phyloP scores from a whole-genome alignment of 2,888 invertebrate genomes.

The Meta bourneti region DNA sequence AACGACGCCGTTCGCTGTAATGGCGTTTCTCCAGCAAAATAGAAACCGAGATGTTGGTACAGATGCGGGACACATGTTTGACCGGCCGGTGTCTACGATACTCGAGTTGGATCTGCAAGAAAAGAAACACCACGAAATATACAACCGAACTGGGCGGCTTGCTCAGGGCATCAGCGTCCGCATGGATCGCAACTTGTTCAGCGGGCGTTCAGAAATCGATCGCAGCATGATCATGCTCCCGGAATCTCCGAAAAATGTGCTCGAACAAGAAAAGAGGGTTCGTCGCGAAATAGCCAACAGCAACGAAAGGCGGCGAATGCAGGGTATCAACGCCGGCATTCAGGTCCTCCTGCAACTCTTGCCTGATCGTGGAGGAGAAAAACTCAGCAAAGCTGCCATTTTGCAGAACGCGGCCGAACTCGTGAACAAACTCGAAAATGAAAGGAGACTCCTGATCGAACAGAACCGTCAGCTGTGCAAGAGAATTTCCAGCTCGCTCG shows the following conservation, averaged over 20 bases:
- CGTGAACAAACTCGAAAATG: background rate
- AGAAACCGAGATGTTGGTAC: too few relatives aligned
- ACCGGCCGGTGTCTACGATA: too few relatives aligned
- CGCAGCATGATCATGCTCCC: too few relatives aligned
- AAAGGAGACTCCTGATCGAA: background rate
- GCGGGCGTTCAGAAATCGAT: too few relatives aligned
- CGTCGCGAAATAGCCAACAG: conserved; percentile 99
- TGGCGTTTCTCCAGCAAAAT: too few relatives aligned
- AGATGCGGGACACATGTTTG: too few relatives aligned
- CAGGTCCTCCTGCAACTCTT: conserved; percentile 94
- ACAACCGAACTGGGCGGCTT: too few relatives aligned
- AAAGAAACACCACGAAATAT: too few relatives aligned
- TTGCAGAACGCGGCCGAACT: background rate
- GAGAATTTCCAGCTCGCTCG: background rate
- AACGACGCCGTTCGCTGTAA: too few relatives aligned
- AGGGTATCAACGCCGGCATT: conserved; percentile 99
- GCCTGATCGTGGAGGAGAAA: conserved; percentile 98
- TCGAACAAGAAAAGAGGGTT: conserved; percentile 94
- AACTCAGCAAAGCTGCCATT: conserved; percentile 94
- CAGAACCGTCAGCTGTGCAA: background rate
- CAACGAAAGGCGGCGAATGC: conserved; percentile 99
- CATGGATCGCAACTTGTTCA: too few relatives aligned
- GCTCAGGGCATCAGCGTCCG: too few relatives aligned
- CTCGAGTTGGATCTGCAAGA: too few relatives aligned
- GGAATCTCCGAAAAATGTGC: background rate